Evolutionary conservation across 2,888 invertebrate species (phyloP), one percentile per base, ranked within the genome.

Genomic region (Heteromyza rotundicornis): DNA sequence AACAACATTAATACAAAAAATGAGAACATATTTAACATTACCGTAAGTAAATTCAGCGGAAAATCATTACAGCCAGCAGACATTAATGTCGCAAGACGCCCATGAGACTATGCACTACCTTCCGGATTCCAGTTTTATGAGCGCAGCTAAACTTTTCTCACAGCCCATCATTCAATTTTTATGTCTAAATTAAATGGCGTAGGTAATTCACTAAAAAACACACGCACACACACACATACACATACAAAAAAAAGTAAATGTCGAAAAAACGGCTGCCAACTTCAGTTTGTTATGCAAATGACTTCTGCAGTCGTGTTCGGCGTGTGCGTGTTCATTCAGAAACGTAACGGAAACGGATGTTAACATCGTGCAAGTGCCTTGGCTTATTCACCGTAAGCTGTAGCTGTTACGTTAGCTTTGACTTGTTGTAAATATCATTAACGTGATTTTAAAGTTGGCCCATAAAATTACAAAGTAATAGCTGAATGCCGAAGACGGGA

Each of bases 111-210:
- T n/a, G 40, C n/a, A 40, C 40, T 40, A 5, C 10, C 47, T 14
- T 5, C 5, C 47, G 8, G 8, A n/a, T n/a, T 7, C 40, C 10
- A 14, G 3, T 40, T 7, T n/a, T n/a, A 14, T n/a, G 10, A n/a
- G 10, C 40, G 16, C 73, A 73, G 71, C 56, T 54, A 57, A 72
- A 72, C 68, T 72, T 70, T 63, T 70, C 64, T 60, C 70, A 67
- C 74, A 73, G 75, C 70, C 70, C 74, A 74, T 74, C 75, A 68
- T 68, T 73, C 73, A 74, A 74, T 73, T 74, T 74, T 74, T 73
- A 74, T 74, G 73, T 73, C 75, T 74, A 72, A 73, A 75, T 74
- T 74, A 71, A 74, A 73, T 73, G 72, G 72, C 73, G 72, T 73
- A n/a, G n/a, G n/a, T n/a, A 74, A 73, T 72, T 74, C 68, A 63